A percentile compares a stretch with the other conserved stretches of the same genome.
Conservation (phyloP, 2,113 vertebrate genomes). For the Labeo rohita region DNA sequence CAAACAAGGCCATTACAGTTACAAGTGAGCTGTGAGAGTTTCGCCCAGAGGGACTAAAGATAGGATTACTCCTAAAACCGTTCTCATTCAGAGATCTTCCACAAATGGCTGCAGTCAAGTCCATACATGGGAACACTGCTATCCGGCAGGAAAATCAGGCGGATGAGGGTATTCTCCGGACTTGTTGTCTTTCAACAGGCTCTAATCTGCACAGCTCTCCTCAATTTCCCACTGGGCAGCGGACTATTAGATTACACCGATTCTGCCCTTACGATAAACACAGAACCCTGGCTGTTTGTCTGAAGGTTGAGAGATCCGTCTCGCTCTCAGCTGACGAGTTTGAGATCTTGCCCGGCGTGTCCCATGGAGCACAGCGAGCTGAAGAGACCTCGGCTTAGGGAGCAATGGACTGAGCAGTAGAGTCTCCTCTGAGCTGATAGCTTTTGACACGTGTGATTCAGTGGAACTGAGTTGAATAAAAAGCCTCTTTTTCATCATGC, state of each 20-base stretch:
- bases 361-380: constrained; percentile 19
- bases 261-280: constrained; percentile 67
- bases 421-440: constrained; percentile 47
- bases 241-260: constrained; percentile 74
- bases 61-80: constrained; percentile 50
- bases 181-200: constrained; percentile 74
- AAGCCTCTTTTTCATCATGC: constrained; percentile 32
- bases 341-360: background rate
- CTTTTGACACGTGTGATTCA: constrained; percentile 52
- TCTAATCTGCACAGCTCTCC: constrained; percentile 74
- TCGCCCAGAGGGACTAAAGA: constrained; percentile 29
- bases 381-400: background rate
- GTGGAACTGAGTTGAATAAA: constrained; percentile 23
- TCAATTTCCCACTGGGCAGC: constrained; percentile 67
- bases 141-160: constrained; percentile 53
- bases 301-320: constrained; percentile 62
- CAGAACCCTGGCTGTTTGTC: constrained; percentile 62
- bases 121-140: constrained; percentile 5
- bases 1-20: constrained; percentile 41
- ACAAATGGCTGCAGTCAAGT: constrained; percentile 29
- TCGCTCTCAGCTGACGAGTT: constrained; percentile 45
- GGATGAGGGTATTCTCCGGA: constrained; percentile 69
- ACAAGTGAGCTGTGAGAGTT: constrained; percentile 26
- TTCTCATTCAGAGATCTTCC: constrained; percentile 37
- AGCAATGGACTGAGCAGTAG: constrained; percentile 34